Percentiles rank a stretch among this genome's conserved stretches.
phyloP scores from a whole-genome alignment of 2,797 vertebrate species.

The Sebastes aleutianus region DNA sequence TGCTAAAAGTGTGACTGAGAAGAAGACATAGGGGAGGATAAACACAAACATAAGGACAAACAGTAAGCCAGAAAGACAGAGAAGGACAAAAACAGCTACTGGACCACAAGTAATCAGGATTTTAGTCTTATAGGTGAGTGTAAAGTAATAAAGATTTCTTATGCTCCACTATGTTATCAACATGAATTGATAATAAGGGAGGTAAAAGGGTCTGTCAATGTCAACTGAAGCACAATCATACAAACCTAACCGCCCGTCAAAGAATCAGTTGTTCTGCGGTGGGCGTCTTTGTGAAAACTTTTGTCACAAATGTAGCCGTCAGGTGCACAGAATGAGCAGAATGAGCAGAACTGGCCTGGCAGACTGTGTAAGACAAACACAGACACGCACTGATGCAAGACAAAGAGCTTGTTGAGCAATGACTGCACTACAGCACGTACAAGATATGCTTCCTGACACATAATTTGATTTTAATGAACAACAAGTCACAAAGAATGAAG shows the following conservation, averaged over 20 bases:
- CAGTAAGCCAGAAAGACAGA: neutral
- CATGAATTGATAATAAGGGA: neutral
- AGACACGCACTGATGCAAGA: constrained; percentile 65
- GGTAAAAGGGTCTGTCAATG: neutral
- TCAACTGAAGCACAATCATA: neutral
- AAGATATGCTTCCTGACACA: constrained; percentile 89
- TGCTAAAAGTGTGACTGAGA: neutral
- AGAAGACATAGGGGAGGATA: neutral
- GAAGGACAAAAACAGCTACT: neutral
- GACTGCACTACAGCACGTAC: constrained; percentile 69
- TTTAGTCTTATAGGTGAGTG: neutral
- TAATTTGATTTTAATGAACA: constrained; percentile 96
- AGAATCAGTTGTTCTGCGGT: neutral
- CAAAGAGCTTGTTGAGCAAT: constrained; percentile 74
- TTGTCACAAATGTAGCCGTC: constrained; percentile 42
- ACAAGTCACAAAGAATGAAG: constrained; percentile 95
- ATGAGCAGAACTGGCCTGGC: constrained; percentile 49
- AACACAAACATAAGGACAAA: neutral
- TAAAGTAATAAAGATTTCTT: neutral
- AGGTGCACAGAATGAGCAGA: constrained; percentile 39
- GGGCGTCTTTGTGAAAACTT: neutral
- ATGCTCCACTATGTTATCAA: too few species aligned
- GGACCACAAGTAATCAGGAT: neutral
- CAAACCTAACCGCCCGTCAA: neutral
- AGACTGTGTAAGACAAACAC: constrained; percentile 67